Evolutionary conservation across 2,888 invertebrate species (phyloP).

Genomic region (Ornithoptera priamus): DNA sequence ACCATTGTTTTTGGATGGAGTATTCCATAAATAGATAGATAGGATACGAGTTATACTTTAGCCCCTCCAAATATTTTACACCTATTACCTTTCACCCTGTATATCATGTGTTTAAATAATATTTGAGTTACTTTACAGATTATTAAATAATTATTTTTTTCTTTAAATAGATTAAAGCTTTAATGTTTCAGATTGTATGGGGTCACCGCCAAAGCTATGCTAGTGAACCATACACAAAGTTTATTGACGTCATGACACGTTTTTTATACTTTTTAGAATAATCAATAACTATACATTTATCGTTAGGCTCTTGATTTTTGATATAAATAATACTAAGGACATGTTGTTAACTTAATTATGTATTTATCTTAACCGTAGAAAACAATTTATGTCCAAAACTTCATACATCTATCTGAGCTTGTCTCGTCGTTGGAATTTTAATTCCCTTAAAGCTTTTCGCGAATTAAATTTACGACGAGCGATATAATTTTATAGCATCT

Average conservation of each 20-base stretch:
- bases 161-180: background rate
- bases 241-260: constrained; percentile 27
- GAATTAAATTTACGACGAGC: constrained; percentile 64
- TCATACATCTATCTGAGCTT: constrained; percentile 68
- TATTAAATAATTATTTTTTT: too few relatives aligned
- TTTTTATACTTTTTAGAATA: constrained; percentile 20
- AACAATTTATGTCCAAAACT: constrained; percentile 47
- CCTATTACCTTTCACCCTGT: too few relatives aligned
- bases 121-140: background rate
- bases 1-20: too few relatives aligned
- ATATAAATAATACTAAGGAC: too few relatives aligned
- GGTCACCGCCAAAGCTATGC: background rate
- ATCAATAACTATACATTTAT: constrained; percentile 2
- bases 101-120: too few relatives aligned
- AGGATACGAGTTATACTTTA: too few relatives aligned
- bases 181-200: constrained; percentile 12
- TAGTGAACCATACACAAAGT: constrained; percentile 25
- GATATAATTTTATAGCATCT: constrained; percentile 63
- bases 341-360: too few relatives aligned
- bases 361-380: too few relatives aligned
- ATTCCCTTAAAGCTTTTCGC: constrained; percentile 63
- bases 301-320: too few relatives aligned
- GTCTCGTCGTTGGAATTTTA: constrained; percentile 68
- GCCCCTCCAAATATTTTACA: too few relatives aligned
- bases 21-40: too few relatives aligned